Percentiles rank a stretch among this genome's conserved stretches.
phyloP scores from a whole-genome alignment of 2,888 invertebrate species.

The Alitta virens region DNA sequence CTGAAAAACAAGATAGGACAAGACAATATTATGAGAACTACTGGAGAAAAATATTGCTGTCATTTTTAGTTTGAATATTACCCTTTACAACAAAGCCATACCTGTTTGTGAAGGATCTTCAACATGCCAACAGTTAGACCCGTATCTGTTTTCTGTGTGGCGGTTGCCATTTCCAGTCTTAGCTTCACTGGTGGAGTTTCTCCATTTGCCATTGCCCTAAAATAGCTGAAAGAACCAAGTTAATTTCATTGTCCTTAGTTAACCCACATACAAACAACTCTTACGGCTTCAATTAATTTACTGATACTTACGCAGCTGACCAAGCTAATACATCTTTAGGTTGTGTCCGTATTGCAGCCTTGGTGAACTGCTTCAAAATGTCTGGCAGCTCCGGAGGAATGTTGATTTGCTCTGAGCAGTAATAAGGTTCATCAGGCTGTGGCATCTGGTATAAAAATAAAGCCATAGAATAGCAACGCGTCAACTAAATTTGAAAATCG shows the following conservation, averaged over 20 bases:
- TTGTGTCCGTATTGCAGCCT: conserved; percentile 87
- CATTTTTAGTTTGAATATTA: no score
- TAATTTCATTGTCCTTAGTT: no score
- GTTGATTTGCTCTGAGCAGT: conserved; percentile 78
- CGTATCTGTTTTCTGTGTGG: conserved; percentile 62
- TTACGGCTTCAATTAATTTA: no score
- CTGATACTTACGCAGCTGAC: conserved; percentile 66
- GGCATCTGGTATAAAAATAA: conserved; percentile 31
- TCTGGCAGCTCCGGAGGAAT: conserved; percentile 81
- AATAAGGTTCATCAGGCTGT: conserved; percentile 67
- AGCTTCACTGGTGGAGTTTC: conserved; percentile 80
- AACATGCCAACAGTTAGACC: conserved; percentile 79
- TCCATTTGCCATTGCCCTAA: conserved; percentile 74
- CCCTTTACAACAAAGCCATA: no score
- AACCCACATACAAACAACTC: no score
- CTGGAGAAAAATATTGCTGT: no score
- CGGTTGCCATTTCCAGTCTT: conserved; percentile 60
- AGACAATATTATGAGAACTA: no score
- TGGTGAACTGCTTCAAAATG: conserved; percentile 81
- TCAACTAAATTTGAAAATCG: no score
- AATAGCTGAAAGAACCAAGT: conserved; percentile 60
- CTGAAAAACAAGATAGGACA: conserved; percentile 30
- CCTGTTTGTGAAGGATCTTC: conserved; percentile 75
- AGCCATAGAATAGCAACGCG: background rate
- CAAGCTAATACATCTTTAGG: conserved; percentile 82